A percentile compares a stretch with the other conserved stretches of the same genome.
phyloP scores from a whole-genome alignment of 2,888 invertebrate species.

The Drosophila vallismaia region DNA sequence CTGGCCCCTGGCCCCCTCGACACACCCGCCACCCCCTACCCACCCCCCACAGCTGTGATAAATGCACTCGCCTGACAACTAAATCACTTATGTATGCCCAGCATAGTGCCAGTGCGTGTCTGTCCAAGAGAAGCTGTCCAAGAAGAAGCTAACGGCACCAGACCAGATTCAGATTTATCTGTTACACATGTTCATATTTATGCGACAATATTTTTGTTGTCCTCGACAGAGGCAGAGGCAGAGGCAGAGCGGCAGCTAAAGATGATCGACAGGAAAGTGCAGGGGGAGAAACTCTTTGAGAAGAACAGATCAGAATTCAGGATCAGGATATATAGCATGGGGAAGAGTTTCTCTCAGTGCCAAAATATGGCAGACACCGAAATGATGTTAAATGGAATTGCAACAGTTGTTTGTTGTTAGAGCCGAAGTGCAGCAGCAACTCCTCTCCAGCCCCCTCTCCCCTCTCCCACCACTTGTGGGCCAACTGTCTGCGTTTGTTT shows the following conservation, averaged over 20 bases:
- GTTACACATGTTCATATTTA: slow-evolving; percentile 80
- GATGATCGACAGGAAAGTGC: slow-evolving; percentile 64
- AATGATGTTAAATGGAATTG: slow-evolving; percentile 73
- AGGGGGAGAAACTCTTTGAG: not conserved
- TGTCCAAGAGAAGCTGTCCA: too few relatives aligned
- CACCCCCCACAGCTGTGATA: slow-evolving; percentile 63
- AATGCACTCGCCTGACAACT: slow-evolving; percentile 79
- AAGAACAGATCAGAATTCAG: too few relatives aligned
- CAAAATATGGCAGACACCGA: slow-evolving; percentile 2
- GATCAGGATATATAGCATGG: too few relatives aligned
- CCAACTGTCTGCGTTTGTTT: slow-evolving; percentile 32
- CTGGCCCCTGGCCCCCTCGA: not conserved
- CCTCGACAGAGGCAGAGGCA: slow-evolving; percentile 4
- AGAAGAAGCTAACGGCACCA: too few relatives aligned
- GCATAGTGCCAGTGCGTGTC: too few relatives aligned
- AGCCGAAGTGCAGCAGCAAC: slow-evolving; percentile 25
- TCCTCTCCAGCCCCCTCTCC: too few relatives aligned
- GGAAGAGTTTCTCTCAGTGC: not conserved
- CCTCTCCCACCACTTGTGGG: not conserved
- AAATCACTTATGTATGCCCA: slow-evolving; percentile 69
- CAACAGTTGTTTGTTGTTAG: slow-evolving; percentile 77
- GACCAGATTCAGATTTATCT: slow-evolving; percentile 68
- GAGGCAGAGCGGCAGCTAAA: slow-evolving; percentile 17
- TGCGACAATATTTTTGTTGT: slow-evolving; percentile 75
- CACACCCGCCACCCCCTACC: not conserved